Conservation (phyloP, 2,888 invertebrate genomes). For the Melinaea marsaeus region DNA sequence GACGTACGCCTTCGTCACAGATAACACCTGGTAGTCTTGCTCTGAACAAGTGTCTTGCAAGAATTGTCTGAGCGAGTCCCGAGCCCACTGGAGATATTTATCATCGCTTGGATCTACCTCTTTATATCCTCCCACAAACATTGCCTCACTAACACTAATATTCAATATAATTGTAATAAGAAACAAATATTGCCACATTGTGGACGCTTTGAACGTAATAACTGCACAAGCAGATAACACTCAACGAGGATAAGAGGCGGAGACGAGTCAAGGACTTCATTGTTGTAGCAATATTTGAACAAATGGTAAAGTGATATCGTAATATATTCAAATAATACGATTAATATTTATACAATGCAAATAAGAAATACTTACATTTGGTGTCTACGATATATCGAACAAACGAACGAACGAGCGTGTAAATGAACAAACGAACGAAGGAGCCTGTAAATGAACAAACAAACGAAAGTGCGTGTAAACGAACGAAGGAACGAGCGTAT, state of each 20-base stretch:
- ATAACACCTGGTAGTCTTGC: neutral
- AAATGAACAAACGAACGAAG: too few species aligned
- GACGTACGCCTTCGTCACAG: neutral
- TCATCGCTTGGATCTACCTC: neutral
- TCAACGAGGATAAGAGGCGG: too few species aligned
- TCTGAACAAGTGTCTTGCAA: neutral
- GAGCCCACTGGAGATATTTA: neutral
- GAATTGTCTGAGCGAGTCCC: neutral
- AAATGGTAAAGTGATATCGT: conserved; percentile 32
- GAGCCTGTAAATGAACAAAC: too few species aligned
- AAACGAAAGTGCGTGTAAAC: too few species aligned
- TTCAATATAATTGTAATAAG: neutral
- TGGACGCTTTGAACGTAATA: neutral
- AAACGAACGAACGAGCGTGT: too few species aligned
- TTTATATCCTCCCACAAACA: neutral
- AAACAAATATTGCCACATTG: neutral
- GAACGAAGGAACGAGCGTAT: too few species aligned
- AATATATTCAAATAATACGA: too few species aligned
- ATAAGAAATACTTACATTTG: too few species aligned
- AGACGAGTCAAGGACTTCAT: neutral
- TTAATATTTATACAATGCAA: too few species aligned
- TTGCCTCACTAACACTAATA: conserved; percentile 17
- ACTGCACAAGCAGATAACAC: too few species aligned
- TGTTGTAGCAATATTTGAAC: conserved; percentile 8
- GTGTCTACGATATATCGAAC: too few species aligned